Conservation (phyloP, 2,113 vertebrate genomes). For the Paradisaea rubra region DNA sequence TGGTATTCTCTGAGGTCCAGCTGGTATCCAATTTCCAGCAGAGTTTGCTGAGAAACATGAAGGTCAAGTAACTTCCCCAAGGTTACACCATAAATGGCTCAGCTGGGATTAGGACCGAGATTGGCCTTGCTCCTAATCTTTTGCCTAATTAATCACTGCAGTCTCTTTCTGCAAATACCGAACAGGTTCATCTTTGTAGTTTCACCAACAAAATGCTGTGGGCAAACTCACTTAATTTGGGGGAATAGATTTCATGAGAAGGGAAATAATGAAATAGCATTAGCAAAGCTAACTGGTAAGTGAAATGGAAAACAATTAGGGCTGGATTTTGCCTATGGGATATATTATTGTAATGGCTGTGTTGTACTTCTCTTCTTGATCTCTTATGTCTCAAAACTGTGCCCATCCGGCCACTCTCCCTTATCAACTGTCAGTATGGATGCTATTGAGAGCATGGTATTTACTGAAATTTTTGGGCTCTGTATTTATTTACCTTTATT, state of each 20-base stretch:
- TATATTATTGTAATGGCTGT: not conserved
- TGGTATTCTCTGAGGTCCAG: conserved; percentile 35
- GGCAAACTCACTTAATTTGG: not conserved
- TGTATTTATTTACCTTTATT: not conserved
- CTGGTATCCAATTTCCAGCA: conserved; percentile 37
- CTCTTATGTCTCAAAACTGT: not conserved
- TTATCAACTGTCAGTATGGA: not conserved
- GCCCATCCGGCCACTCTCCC: not conserved
- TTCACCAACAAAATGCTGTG: not conserved
- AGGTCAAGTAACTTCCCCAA: conserved; percentile 55
- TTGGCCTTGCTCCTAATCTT: conserved; percentile 39
- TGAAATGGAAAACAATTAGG: not conserved
- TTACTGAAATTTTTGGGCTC: not conserved
- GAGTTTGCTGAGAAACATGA: conserved; percentile 25
- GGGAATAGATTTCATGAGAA: not conserved
- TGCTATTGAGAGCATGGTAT: accelerated
- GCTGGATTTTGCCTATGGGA: not conserved
- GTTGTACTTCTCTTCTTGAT: not conserved
- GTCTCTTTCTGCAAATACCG: not conserved
- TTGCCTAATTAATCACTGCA: not conserved
- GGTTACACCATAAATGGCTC: conserved; percentile 48
- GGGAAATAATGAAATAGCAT: not conserved
- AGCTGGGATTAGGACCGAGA: conserved; percentile 36
- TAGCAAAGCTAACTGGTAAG: not conserved
- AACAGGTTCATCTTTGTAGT: not conserved